Percentiles rank a stretch among this genome's conserved stretches.
Evolutionary conservation across 2,888 invertebrate genomes (phyloP).

Genomic region (Drosophila lacicola): DNA sequence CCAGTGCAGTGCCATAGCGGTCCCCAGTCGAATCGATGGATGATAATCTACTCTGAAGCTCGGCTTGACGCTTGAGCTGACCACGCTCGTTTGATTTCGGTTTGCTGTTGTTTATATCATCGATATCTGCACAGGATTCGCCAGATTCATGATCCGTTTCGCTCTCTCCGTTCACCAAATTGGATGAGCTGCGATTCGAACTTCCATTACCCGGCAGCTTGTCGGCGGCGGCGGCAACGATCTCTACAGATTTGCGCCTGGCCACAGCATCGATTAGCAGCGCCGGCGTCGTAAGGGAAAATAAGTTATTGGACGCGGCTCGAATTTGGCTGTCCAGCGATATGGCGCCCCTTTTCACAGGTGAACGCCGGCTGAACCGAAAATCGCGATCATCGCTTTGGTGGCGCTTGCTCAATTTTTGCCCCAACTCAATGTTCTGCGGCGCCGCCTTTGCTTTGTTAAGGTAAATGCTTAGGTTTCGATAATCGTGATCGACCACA

Average conservation of each 20-base stretch:
- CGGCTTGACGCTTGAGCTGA: slow-evolving; percentile 16
- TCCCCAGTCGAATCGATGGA: slow-evolving; percentile 16
- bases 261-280: slow-evolving; percentile 16
- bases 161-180: neutral
- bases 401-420: slow-evolving; percentile 1
- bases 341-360: slow-evolving; percentile 2
- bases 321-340: slow-evolving; percentile 21
- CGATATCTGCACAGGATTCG: neutral
- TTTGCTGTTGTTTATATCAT: neutral
- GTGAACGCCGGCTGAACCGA: neutral
- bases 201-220: slow-evolving; percentile 1
- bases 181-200: neutral
- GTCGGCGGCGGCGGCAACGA: neutral
- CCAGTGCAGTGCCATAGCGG: slow-evolving; percentile 37
- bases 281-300: slow-evolving; percentile 5
- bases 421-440: neutral
- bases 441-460: neutral
- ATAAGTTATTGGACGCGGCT: slow-evolving; percentile 8
- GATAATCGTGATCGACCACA: neutral
- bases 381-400: slow-evolving; percentile 23
- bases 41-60: slow-evolving; percentile 19
- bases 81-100: neutral
- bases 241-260: slow-evolving; percentile 6
- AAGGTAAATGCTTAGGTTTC: slow-evolving; percentile 4
- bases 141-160: slow-evolving; percentile 3